Percentiles rank a stretch among this genome's conserved stretches.
Conservation (phyloP, 2,888 invertebrate species). For the Acleris cristana region DNA sequence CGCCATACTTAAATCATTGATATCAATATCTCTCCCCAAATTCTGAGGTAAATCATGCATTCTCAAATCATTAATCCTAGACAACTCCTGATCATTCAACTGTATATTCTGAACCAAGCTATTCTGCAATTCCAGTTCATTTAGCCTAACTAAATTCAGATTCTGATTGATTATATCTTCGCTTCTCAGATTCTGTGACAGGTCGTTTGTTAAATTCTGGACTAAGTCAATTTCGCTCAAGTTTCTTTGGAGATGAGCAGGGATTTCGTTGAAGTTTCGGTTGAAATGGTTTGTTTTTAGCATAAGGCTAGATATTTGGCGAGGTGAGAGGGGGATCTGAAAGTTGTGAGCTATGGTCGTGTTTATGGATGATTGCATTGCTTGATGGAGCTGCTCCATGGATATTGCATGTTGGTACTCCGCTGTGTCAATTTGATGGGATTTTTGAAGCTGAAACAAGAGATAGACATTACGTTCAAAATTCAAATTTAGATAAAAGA, state of each 20-base stretch:
- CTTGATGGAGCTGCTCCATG: slow-evolving; percentile 77
- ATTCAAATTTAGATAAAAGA: no score
- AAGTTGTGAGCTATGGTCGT: slow-evolving; percentile 68
- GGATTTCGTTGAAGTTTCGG: slow-evolving; percentile 68
- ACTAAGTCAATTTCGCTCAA: slow-evolving; percentile 61
- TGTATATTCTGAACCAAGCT: slow-evolving; percentile 53
- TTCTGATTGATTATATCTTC: slow-evolving; percentile 43
- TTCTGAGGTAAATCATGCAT: slow-evolving; percentile 41
- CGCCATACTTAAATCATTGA: slow-evolving; percentile 32
- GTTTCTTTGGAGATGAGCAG: slow-evolving; percentile 63
- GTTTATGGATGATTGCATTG: slow-evolving; percentile 67
- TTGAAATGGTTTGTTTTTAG: slow-evolving; percentile 69
- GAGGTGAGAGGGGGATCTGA: slow-evolving; percentile 69
- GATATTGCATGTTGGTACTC: slow-evolving; percentile 73
- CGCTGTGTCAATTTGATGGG: slow-evolving; percentile 62
- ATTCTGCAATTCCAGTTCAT: slow-evolving; percentile 62
- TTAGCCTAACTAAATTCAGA: slow-evolving; percentile 45
- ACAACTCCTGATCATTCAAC: slow-evolving; percentile 61
- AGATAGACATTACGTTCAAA: no score
- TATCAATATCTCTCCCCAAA: slow-evolving; percentile 49
- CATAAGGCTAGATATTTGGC: slow-evolving; percentile 76
- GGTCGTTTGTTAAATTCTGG: slow-evolving; percentile 54
- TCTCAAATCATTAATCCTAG: slow-evolving; percentile 39
- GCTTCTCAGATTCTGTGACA: slow-evolving; percentile 32
- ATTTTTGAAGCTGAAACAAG: slow-evolving; percentile 66